These are phyloP conservation scores for Orchesellides sinensis DNA, from an alignment of 2,888 invertebrate genomes.

Conservation along the genomic window DNA sequence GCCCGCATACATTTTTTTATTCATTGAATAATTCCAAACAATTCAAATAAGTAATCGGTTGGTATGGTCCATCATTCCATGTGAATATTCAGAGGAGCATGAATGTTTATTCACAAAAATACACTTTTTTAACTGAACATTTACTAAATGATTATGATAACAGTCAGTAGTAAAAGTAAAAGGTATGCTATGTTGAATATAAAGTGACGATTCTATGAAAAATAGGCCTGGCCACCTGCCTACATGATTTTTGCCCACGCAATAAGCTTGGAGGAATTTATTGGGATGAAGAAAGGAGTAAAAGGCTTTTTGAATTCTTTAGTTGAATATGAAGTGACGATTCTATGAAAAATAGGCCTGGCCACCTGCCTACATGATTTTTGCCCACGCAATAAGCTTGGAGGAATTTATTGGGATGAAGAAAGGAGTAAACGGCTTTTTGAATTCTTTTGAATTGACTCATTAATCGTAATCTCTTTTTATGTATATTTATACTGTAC, in stretches of 20 bases:
- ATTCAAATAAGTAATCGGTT: background rate
- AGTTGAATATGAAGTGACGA: too few species aligned
- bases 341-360: background rate
- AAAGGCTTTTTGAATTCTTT: slow-evolving; percentile 22
- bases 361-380: slow-evolving; percentile 36
- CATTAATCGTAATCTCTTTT: slow-evolving; percentile 60
- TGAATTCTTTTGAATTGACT: slow-evolving; percentile 61
- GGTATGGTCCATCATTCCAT: too few species aligned
- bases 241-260: slow-evolving; percentile 28
- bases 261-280: slow-evolving; percentile 12
- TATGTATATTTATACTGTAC: too few species aligned
- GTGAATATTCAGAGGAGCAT: background rate
- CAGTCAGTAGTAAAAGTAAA: slow-evolving; percentile 6
- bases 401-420: background rate
- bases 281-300: background rate
- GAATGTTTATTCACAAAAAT: too few species aligned
- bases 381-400: slow-evolving; percentile 28
- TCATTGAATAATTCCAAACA: background rate
- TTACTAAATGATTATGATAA: background rate
- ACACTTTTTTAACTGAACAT: background rate
- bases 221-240: slow-evolving; percentile 24
- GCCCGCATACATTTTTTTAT: background rate
- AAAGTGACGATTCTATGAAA: background rate
- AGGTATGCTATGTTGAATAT: slow-evolving; percentile 18
- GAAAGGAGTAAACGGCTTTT: background rate